phyloP scores from a whole-genome alignment of 2,888 invertebrate genomes.

The Andrena praecox region DNA sequence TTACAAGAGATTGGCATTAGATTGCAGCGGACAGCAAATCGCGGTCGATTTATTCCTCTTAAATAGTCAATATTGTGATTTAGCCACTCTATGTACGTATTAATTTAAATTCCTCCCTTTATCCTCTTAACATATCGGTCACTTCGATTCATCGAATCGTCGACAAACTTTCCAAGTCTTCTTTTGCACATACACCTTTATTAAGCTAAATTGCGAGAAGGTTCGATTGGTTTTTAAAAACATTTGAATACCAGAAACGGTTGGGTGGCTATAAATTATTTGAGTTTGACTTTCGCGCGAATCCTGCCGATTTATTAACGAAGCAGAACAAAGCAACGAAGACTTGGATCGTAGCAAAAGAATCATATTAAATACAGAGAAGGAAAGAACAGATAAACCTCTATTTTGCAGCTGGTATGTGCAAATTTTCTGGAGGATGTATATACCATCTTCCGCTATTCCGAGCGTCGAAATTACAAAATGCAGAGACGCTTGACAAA shows the following conservation, averaged over 20 bases:
- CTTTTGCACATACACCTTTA: no score
- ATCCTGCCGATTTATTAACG: no score
- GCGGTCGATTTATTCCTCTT: conserved; percentile 98
- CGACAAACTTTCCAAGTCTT: no score
- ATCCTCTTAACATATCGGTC: conserved; percentile 32
- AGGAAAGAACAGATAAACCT: not conserved
- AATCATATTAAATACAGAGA: not conserved
- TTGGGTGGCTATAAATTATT: no score
- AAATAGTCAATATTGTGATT: conserved; percentile 96
- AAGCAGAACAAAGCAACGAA: no score
- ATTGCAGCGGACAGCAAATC: conserved; percentile 98
- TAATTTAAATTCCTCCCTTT: not conserved
- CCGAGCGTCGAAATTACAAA: conserved; percentile 89
- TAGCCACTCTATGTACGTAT: conserved; percentile 93
- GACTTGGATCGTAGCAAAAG: no score
- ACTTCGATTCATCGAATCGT: no score
- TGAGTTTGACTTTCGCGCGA: no score
- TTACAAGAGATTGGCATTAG: conserved; percentile 97
- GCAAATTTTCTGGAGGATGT: conserved; percentile 97
- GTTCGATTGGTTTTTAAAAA: no score
- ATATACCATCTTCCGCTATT: conserved; percentile 97
- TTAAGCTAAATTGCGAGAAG: no score
- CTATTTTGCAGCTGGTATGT: conserved; percentile 90
- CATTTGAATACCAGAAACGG: no score
- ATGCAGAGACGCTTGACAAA: conserved; percentile 91